phyloP scores from a whole-genome alignment of 2,113 vertebrate genomes.

The Gallinago undulata region DNA sequence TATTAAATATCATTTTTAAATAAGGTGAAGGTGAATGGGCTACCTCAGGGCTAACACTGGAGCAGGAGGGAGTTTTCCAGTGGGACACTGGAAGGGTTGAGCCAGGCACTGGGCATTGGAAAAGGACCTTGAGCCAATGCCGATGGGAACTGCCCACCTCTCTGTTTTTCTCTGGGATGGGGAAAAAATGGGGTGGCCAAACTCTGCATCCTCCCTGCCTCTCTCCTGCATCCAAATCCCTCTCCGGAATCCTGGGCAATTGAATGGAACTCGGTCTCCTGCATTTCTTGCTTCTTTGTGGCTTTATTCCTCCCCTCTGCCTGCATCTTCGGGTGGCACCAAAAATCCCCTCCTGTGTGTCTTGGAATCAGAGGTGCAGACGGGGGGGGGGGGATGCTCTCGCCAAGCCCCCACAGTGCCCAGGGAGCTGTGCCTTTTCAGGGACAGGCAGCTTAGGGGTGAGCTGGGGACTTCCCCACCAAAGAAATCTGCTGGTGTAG shows the following conservation, averaged over 20 bases:
- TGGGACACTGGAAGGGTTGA: not conserved
- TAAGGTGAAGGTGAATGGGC: not conserved
- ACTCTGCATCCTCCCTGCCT: not conserved
- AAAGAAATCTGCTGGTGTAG: not conserved
- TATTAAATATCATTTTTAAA: not conserved
- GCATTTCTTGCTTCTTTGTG: not conserved
- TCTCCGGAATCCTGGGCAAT: rapidly evolving
- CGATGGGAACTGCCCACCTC: rapidly evolving
- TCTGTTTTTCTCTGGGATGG: not conserved
- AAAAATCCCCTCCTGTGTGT: not conserved
- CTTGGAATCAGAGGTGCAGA: not conserved
- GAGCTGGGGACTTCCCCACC: not conserved
- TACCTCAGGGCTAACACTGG: not conserved
- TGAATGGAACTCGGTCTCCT: not conserved
- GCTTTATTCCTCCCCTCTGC: not conserved
- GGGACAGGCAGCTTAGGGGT: not conserved
- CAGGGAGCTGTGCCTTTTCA: not conserved
- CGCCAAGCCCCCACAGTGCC: rapidly evolving
- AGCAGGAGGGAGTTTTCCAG: not conserved
- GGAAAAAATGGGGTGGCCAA: not conserved
- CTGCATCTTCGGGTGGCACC: not conserved
- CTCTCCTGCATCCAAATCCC: not conserved
- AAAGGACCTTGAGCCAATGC: rapidly evolving
- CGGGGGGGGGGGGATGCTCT: not conserved
- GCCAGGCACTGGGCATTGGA: not conserved